Base-by-base conservation (phyloP, 2,888 invertebrate genomes). In the Eurois occulta region DNA sequence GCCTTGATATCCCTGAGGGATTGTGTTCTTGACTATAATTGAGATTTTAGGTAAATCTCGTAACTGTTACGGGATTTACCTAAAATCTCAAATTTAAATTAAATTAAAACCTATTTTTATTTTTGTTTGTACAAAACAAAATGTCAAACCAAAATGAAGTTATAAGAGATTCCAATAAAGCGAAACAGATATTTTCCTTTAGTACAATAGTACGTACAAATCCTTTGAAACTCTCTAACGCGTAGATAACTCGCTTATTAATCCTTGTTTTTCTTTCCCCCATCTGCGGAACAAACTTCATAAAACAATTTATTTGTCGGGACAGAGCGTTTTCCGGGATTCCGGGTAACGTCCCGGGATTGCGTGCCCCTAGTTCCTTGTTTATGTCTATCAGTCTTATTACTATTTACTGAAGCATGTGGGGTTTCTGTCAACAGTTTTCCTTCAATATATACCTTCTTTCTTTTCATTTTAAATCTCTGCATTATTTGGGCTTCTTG, bases 291-390 rank as follows among this genome's bases (percentile, higher is more conserved):
- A 71, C 67, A 69, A 82, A 86, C 72, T 86, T 84, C 70, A 86
- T 86, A 73, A 86, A 75, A 84, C 84, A 79, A 84, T 86, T 77
- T 74, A 67, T 82, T 86, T 83, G 84, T 73, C 52, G 24, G 62
- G 58, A 86, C 75, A 83, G 83, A 86, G 52, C 72, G 46, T 38
- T 75, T 75, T 55, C 73, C 84, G 73, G 73, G 43, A 84, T 78
- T 35, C 62, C 62, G 73, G 55, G 48, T 68, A 55, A 69, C 21
- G 28, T 71, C 55, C 52, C 68, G 64, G 72, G 32, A 55, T 67
- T 66, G 70, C 43, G 32, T 69, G 41, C 62, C 78, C 72, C 75
- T 87, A 78, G 67, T 70, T 72, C 62, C 74, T 70, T 77, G 85
- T 85, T 85, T 79, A 72, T 64, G 72, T 28, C 75, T 77, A 81